These are phyloP conservation scores for Xanthorhoe spadicearia DNA, from an alignment of 2,888 invertebrate genomes.

Conservation along the genomic window DNA sequence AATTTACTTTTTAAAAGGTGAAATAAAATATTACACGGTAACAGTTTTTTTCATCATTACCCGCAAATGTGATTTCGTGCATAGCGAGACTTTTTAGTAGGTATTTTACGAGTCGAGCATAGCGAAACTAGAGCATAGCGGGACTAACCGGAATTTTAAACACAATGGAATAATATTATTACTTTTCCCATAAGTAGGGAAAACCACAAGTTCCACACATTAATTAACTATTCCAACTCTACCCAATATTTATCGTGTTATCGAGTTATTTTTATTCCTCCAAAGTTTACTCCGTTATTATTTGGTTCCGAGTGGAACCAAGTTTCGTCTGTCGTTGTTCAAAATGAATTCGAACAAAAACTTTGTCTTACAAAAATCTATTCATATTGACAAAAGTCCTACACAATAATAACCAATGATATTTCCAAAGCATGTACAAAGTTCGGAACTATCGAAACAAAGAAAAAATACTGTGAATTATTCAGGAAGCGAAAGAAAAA, in stretches of 20 bases:
- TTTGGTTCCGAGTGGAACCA: not conserved
- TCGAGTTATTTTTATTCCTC: not conserved
- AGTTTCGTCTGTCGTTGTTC: not conserved
- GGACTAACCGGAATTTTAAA: too few species aligned
- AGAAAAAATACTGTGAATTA: slow-evolving; percentile 63
- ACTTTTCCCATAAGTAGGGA: not conserved
- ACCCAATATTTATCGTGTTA: not conserved
- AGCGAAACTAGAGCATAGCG: too few species aligned
- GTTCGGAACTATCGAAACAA: slow-evolving; percentile 58
- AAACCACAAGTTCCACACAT: not conserved
- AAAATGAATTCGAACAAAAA: slow-evolving; percentile 9
- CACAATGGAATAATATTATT: too few species aligned
- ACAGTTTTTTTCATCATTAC: too few species aligned
- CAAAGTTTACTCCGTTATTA: not conserved
- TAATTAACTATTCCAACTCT: not conserved
- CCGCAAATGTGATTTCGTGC: too few species aligned
- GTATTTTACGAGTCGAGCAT: too few species aligned
- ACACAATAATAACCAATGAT: slow-evolving; percentile 32
- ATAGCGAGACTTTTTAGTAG: too few species aligned
- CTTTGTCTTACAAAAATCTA: slow-evolving; percentile 12
- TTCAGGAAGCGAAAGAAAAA: slow-evolving; percentile 66
- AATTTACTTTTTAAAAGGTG: too few species aligned
- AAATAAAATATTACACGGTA: too few species aligned
- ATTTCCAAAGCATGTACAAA: slow-evolving; percentile 41
- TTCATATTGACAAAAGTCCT: slow-evolving; percentile 29